These are phyloP conservation scores for Tetramorium parvispinum DNA, from an alignment of 1,140 invertebrate species.

Conservation along the genomic window DNA sequence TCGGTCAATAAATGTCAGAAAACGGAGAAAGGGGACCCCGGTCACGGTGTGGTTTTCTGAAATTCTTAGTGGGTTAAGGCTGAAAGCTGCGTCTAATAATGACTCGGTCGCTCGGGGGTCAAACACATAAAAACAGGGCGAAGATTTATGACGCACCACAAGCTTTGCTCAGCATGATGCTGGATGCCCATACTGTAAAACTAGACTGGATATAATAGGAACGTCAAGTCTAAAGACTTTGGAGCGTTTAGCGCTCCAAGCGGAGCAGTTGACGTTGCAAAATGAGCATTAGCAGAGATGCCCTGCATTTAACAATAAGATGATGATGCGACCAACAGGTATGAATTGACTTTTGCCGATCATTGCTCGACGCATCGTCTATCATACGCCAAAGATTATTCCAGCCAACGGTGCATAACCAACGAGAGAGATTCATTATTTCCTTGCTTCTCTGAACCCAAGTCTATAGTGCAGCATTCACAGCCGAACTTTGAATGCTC, in stretches of 20 bases:
- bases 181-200: slow-evolving; percentile 40
- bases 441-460: not conserved
- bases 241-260: not conserved
- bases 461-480: not conserved
- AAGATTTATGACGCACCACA: slow-evolving; percentile 80
- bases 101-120: slow-evolving; percentile 74
- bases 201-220: slow-evolving; percentile 45
- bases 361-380: slow-evolving; percentile 37
- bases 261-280: slow-evolving; percentile 29
- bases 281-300: slow-evolving; percentile 22
- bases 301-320: not conserved
- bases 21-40: slow-evolving; percentile 50
- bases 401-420: not conserved
- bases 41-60: slow-evolving; percentile 78
- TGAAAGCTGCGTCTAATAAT: slow-evolving; percentile 81
- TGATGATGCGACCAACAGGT: slow-evolving; percentile 46
- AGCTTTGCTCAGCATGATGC: slow-evolving; percentile 72
- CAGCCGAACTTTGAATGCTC: not conserved
- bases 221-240: slow-evolving; percentile 19
- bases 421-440: not conserved
- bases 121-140: slow-evolving; percentile 82
- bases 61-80: slow-evolving; percentile 76
- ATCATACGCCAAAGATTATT: not conserved
- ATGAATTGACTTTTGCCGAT: slow-evolving; percentile 65
- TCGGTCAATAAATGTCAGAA: slow-evolving; percentile 72